Base-by-base conservation (phyloP, 2,113 vertebrate species). In the Mus pahari region DNA sequence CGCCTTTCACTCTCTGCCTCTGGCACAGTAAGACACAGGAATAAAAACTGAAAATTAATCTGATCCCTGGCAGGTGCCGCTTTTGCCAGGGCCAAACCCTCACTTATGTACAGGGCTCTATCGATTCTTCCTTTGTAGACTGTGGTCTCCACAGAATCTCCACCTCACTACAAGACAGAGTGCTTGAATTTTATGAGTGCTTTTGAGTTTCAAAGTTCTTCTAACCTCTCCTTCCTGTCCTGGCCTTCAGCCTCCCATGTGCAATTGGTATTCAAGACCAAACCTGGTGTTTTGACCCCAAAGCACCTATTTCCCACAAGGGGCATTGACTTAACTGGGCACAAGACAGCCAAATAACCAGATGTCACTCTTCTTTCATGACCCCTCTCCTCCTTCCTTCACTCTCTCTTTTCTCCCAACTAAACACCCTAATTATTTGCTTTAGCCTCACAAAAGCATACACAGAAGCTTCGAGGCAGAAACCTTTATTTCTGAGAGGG, bases 381-480 rank as follows among this genome's bases (percentile, higher is more conserved):
- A 12, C 53, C 31, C 39, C 36, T 95, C 74, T 79, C 48, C 17
- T 84, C 42, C 17, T 84, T 82, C 68, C 92, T 94, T 14, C 0
- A 1, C 5, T 50, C 26, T 66, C 42, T 39, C 17, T 92, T 68
- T 92, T 73, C 64, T 73, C 20, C 66, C 50, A 42, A 36, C 22
- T 74, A 26, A 93, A 92, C 81, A 75, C 48, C 42, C 36, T 86
- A 64, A 92, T 88, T 84, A 92, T 36, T 94, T 87, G 36, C 87
- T 96, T 95, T 94, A 24, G 62, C 55, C 33, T 93, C 50, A 70
- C 22, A 60, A 88, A 89, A 89, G 55, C 73, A 94, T 31, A 88
- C 33, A 16, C 75, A 70, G 79, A 93, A 60, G 13, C 83, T 94
- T 87, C 88, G 89, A 90, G 71, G 39, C 48, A 91, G 92, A 81